phyloP scores from a whole-genome alignment of 2,113 vertebrate genomes.

The Pelvicachromis taeniatus region DNA sequence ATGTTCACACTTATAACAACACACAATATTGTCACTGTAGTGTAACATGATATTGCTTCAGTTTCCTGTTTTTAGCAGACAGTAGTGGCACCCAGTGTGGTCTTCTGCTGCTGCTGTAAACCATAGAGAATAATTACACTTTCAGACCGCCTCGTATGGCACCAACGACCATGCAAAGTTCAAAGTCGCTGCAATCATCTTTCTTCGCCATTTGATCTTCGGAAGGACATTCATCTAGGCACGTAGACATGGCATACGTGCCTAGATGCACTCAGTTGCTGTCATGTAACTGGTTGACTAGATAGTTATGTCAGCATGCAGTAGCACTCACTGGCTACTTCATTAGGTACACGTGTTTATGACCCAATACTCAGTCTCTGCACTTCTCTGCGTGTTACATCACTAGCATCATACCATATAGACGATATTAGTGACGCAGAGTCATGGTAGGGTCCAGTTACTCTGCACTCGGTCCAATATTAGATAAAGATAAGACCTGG shows the following conservation, averaged over 20 bases:
- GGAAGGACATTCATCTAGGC: neutral
- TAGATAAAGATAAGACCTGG: neutral
- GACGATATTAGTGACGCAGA: neutral
- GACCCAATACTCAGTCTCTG: neutral
- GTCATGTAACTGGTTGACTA: no score
- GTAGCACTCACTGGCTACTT: no score
- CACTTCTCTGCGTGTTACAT: no score
- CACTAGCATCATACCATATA: neutral
- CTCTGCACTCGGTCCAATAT: neutral
- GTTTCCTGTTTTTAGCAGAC: neutral
- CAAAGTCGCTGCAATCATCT: neutral
- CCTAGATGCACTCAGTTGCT: neutral
- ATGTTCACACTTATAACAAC: neutral
- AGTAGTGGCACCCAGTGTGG: neutral
- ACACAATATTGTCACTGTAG: neutral
- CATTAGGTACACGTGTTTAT: no score
- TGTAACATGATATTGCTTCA: neutral
- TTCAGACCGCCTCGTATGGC: neutral
- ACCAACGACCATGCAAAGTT: neutral
- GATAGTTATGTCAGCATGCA: neutral
- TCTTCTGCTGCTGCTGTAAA: no score
- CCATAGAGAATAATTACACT: neutral
- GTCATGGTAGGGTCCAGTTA: neutral
- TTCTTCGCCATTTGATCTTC: neutral
- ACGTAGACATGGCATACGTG: neutral